Base-by-base conservation (phyloP, 2,113 vertebrate species). In the Myodes glareolus region DNA sequence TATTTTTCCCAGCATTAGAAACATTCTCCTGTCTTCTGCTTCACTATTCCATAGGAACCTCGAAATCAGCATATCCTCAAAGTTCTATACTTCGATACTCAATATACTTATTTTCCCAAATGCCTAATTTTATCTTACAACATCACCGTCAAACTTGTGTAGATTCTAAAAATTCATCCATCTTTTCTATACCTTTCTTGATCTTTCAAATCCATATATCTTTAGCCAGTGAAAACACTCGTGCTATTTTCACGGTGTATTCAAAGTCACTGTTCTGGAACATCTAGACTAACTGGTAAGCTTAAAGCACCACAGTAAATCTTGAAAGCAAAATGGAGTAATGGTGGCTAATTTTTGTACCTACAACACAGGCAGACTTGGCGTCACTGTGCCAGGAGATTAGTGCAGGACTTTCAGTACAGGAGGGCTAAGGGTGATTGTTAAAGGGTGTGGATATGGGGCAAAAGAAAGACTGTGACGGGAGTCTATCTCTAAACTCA, bases 11-110 rank as follows among this genome's bases (percentile, higher is more conserved):
- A 63, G 63, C 1, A 31, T 73, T 39, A 85, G 39, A 45, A 78
- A 1, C 4, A 55, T 70, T 45, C 52, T 47, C 36, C 3, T 19
- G 45, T 1, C 3, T 1, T 7, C 4, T 23, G 17, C 7, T 8
- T 7, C 1, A 77, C 50, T 55, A 23, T 67, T 8, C 25, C 12
- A 58, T 4, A 31, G n/a, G 2, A 13, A 87, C 76, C 27, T 94
- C 45, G 92, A 95, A 93, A 36, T 73, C 25, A 88, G 8, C 16
- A 55, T 75, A 87, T 85, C 1, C 2, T 58, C 27, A 61, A 78
- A 61, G 23, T 33, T 68, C 4, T 89, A 70, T 7, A 33, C 14
- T 80, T 68, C 4, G 25, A 2, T 61, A 67, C 11, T 80, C 19
- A n/a, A 68, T 31, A 90, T 7, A 45, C 2, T 1, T 17, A 9